Percentiles rank a stretch among this genome's conserved stretches.
Evolutionary conservation across 2,888 invertebrate species (phyloP).

Genomic region (Pollenia amentaria): DNA sequence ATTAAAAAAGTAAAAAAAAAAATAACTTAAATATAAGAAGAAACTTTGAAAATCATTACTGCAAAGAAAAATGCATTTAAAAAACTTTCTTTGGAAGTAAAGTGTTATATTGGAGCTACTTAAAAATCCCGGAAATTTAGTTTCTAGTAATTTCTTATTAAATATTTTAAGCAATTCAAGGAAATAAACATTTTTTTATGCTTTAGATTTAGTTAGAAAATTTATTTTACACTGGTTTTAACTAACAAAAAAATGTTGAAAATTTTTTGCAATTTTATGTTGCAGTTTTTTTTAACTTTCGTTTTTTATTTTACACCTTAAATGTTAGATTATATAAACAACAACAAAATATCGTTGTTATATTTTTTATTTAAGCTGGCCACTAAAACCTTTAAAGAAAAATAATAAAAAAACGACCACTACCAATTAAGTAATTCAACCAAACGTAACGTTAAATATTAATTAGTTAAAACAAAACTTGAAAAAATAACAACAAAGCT

Average conservation of each 20-base stretch:
- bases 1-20: neutral
- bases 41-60: slow-evolving; percentile 27
- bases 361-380: slow-evolving; percentile 13
- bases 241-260: slow-evolving; percentile 6
- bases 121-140: slow-evolving; percentile 56
- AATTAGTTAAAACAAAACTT: slow-evolving; percentile 66
- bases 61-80: slow-evolving; percentile 24
- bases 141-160: slow-evolving; percentile 22
- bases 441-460: slow-evolving; percentile 75
- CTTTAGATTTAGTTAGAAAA: slow-evolving; percentile 51
- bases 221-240: slow-evolving; percentile 35
- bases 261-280: slow-evolving; percentile 35
- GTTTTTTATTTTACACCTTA: slow-evolving; percentile 44
- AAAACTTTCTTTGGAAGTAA: slow-evolving; percentile 44
- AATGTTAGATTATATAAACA: slow-evolving; percentile 54
- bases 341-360: slow-evolving; percentile 19
- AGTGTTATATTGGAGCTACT: slow-evolving; percentile 24
- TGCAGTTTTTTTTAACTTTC: slow-evolving; percentile 44
- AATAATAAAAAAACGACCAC: slow-evolving; percentile 41
- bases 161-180: slow-evolving; percentile 19
- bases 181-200: slow-evolving; percentile 27
- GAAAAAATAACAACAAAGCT: slow-evolving; percentile 30
- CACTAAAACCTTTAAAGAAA: slow-evolving; percentile 44
- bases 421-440: slow-evolving; percentile 74
- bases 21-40: slow-evolving; percentile 28